Conservation (phyloP, 1,140 invertebrate genomes). For the Asbolus verrucosus region DNA sequence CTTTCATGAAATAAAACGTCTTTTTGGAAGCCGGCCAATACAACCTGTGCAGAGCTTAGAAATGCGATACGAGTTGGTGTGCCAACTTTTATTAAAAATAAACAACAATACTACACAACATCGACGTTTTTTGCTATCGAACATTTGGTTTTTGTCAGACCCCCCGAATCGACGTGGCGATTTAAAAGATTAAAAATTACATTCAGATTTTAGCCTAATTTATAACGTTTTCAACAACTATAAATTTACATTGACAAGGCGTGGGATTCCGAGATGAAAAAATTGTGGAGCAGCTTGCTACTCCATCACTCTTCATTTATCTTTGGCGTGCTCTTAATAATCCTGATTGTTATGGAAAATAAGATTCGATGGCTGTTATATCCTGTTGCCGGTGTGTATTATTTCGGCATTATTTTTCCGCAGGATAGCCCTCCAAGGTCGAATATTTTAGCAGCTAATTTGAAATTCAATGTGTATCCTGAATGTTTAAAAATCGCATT, state of each 20-base stretch:
- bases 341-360: not conserved
- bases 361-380: not conserved
- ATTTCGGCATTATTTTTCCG: conserved; percentile 21
- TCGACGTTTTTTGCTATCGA: too few relatives aligned
- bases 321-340: too few relatives aligned
- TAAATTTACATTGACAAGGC: conserved; percentile 11
- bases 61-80: conserved; percentile 15
- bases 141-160: too few relatives aligned
- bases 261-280: conserved; percentile 18
- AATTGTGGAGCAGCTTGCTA: not conserved
- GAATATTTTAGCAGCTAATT: conserved; percentile 49
- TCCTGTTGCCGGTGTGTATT: not conserved
- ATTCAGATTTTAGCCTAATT: not conserved
- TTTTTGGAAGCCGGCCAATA: conserved; percentile 42
- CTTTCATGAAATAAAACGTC: conserved; percentile 35
- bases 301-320: not conserved
- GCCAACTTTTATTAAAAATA: conserved; percentile 24
- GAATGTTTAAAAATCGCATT: conserved; percentile 42
- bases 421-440: conserved; percentile 43
- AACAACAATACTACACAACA: conserved; percentile 26
- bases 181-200: too few relatives aligned
- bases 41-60: conserved; percentile 40
- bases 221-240: not conserved
- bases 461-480: conserved; percentile 48
- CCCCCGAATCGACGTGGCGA: too few relatives aligned